Evolutionary conservation across 1,140 invertebrate species (phyloP).

Genomic region (Drosophila auraria): DNA sequence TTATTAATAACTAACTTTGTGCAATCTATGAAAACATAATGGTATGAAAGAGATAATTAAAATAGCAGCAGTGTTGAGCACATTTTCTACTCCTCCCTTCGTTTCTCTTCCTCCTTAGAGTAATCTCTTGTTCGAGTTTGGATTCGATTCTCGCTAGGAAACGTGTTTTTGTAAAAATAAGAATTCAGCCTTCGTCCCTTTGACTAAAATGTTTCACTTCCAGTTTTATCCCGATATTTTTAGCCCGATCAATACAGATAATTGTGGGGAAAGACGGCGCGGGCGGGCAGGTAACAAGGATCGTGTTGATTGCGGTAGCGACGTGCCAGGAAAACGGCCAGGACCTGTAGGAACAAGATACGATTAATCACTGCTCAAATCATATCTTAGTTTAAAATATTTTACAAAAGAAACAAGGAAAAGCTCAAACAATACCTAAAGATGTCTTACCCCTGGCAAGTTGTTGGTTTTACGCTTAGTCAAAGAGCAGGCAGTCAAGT

Average conservation of each 20-base stretch:
- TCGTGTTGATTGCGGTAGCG: constrained; percentile 91
- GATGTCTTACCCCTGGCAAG: constrained; percentile 25
- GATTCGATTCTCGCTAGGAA: constrained; percentile 65
- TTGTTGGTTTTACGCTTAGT: constrained; percentile 40
- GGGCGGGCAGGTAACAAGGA: constrained; percentile 89
- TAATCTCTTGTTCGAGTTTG: constrained; percentile 36
- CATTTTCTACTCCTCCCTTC: constrained; percentile 17
- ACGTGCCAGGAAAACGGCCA: constrained; percentile 90
- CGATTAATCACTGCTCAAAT: neutral
- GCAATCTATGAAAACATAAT: constrained; percentile 52
- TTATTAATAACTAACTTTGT: constrained; percentile 39
- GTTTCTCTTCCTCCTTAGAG: constrained; percentile 19
- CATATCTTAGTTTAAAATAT: neutral
- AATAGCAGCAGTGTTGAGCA: constrained; percentile 54
- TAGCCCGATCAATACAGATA: constrained; percentile 68
- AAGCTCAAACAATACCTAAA: neutral
- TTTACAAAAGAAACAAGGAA: constrained; percentile 10
- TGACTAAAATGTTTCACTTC: constrained; percentile 68
- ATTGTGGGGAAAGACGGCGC: constrained; percentile 89
- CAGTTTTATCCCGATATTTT: constrained; percentile 13
- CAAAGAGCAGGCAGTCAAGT: constrained; percentile 39
- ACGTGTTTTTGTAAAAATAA: constrained; percentile 55
- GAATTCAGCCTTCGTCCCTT: constrained; percentile 80
- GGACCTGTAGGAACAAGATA: constrained; percentile 86
- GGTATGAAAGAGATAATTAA: constrained; percentile 31